These are phyloP conservation scores for Bolinopsis microptera DNA, from an alignment of 37 sponge, comb jelly and placozoan species.

Conservation along the genomic window DNA sequence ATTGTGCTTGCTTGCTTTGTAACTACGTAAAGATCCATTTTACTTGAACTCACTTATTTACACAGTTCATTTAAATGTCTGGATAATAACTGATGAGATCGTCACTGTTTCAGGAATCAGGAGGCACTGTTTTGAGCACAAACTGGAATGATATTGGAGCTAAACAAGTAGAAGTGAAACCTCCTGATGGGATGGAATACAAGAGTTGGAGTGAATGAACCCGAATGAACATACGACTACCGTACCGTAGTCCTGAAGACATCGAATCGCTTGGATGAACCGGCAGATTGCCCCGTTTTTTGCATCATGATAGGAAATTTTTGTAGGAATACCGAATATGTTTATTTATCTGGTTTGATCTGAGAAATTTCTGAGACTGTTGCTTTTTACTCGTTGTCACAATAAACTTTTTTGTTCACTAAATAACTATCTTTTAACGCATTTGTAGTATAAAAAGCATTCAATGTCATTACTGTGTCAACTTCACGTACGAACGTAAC, in stretches of 20 bases:
- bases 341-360: background rate
- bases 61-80: background rate
- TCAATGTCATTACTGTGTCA: background rate
- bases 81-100: background rate
- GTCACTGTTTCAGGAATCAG: slow-evolving; percentile 86
- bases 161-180: slow-evolving; percentile 77
- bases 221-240: background rate
- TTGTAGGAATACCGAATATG: background rate
- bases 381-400: background rate
- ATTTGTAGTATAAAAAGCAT: background rate
- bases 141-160: slow-evolving; percentile 92
- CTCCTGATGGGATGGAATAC: slow-evolving; percentile 97
- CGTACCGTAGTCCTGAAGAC: background rate
- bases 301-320: background rate
- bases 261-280: background rate
- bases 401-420: background rate
- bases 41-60: background rate
- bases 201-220: slow-evolving; percentile 79
- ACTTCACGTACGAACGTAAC: too few species aligned
- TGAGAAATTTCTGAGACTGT: background rate
- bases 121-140: slow-evolving; percentile 98
- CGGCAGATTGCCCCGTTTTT: background rate
- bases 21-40: too few species aligned
- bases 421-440: background rate
- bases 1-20: slow-evolving; percentile 5